Percentiles rank a stretch among this genome's conserved stretches.
These are phyloP conservation scores for Glaucomys volans DNA, from an alignment of 2,113 vertebrate species.

Conservation along the genomic window DNA sequence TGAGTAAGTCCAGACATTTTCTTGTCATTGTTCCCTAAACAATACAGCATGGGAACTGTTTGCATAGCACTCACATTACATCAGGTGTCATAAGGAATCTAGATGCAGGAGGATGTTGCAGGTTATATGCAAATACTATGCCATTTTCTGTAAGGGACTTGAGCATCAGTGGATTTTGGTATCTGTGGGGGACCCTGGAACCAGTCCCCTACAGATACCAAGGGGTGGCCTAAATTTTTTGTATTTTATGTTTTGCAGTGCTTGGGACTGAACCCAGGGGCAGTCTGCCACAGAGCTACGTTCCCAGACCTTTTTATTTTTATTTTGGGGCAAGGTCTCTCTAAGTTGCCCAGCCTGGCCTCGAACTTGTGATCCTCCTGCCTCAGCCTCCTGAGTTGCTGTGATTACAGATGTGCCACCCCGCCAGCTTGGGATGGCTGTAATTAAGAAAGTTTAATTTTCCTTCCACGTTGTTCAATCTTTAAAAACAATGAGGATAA, in stretches of 20 bases:
- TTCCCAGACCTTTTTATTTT: too few relatives aligned
- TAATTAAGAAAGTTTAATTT: conserved; percentile 29
- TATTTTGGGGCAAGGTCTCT: too few relatives aligned
- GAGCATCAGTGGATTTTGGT: background rate
- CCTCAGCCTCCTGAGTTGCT: too few relatives aligned
- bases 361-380: too few relatives aligned
- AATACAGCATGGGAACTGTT: background rate
- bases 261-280: too few relatives aligned
- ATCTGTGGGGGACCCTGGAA: background rate
- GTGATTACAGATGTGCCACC: too few relatives aligned
- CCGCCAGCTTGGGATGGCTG: background rate
- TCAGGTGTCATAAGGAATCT: background rate
- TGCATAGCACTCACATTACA: background rate
- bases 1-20: background rate
- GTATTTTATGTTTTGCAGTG: too few relatives aligned
- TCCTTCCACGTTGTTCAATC: background rate
- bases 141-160: background rate
- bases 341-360: too few relatives aligned
- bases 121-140: background rate
- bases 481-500: background rate
- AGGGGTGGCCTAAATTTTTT: background rate
- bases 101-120: background rate
- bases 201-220: background rate
- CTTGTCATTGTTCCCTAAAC: background rate
- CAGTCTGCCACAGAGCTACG: too few relatives aligned